Percentiles rank a stretch among this genome's conserved stretches.
Conservation (phyloP, 92 coral and sea anemone genomes). For the Actinernus sp. region DNA sequence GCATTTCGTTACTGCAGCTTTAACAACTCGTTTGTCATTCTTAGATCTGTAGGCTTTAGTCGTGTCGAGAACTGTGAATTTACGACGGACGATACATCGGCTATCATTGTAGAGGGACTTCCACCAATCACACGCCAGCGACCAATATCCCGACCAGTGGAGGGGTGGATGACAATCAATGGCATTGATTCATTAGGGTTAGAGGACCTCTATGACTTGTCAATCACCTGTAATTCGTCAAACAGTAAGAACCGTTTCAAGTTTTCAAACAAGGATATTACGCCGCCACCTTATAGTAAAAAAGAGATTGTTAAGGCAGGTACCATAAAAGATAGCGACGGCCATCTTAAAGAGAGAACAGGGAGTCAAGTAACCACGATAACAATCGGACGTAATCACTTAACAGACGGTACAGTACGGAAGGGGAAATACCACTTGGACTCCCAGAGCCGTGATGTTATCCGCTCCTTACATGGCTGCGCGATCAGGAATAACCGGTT, state of each 20-base stretch:
- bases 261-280: conserved; percentile 22
- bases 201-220: conserved; percentile 83
- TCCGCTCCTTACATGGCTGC: conserved; percentile 90
- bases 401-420: conserved; percentile 16
- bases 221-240: conserved; percentile 34
- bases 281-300: conserved; percentile 26
- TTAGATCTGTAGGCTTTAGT: conserved; percentile 88
- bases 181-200: conserved; percentile 70
- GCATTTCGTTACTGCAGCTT: conserved; percentile 85
- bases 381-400: conserved; percentile 50
- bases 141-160: conserved; percentile 83
- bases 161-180: conserved; percentile 78
- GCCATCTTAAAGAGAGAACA: conserved; percentile 17
- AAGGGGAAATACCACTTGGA: conserved; percentile 66
- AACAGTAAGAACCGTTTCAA: conserved; percentile 21
- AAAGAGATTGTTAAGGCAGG: conserved; percentile 5
- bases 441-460: conserved; percentile 65
- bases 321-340: conserved; percentile 25
- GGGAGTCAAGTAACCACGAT: conserved; percentile 57
- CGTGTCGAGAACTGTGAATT: conserved; percentile 94
- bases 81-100: conserved; percentile 84
- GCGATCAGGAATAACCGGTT: conserved; percentile 81
- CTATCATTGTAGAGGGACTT: conserved; percentile 85
- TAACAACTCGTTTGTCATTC: conserved; percentile 72
- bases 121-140: conserved; percentile 88